Conservation (phyloP, 2,888 invertebrate species). For the Linyphia triangularis region DNA sequence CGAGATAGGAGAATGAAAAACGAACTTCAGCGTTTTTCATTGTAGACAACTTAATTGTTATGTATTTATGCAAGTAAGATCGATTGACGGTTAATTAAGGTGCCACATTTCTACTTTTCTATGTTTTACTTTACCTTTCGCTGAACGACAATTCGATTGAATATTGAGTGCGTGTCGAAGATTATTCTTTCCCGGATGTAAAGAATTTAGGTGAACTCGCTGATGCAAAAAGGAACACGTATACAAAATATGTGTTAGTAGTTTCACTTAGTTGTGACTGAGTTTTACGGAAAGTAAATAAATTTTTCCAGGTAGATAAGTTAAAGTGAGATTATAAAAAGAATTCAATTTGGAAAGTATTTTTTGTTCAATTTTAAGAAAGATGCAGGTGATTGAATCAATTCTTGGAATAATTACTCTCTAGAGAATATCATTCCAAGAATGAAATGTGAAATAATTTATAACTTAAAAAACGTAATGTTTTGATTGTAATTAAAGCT, state of each 20-base stretch:
- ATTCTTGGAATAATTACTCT: too few relatives aligned
- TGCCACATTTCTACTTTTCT: neutral
- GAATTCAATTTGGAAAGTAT: too few relatives aligned
- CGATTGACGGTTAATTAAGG: neutral
- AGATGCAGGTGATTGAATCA: too few relatives aligned
- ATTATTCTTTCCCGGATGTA: conserved; percentile 5
- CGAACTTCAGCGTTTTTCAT: neutral
- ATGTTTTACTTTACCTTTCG: neutral
- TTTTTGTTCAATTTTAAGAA: too few relatives aligned
- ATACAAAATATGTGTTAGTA: neutral
- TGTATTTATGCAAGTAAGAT: neutral
- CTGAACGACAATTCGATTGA: conserved; percentile 1
- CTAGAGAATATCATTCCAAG: too few relatives aligned
- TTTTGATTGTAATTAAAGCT: too few relatives aligned
- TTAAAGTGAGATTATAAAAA: too few relatives aligned
- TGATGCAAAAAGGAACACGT: neutral
- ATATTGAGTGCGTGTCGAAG: conserved; percentile 28
- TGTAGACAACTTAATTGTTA: neutral
- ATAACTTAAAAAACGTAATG: too few relatives aligned
- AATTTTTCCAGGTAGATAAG: too few relatives aligned
- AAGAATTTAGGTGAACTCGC: conserved; percentile 1
- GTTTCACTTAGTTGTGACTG: neutral
- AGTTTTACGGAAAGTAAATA: neutral
- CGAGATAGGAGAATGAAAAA: neutral
- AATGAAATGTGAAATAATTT: too few relatives aligned